Conservation (phyloP, 2,888 invertebrate species). For the Epinotia demarniana region DNA sequence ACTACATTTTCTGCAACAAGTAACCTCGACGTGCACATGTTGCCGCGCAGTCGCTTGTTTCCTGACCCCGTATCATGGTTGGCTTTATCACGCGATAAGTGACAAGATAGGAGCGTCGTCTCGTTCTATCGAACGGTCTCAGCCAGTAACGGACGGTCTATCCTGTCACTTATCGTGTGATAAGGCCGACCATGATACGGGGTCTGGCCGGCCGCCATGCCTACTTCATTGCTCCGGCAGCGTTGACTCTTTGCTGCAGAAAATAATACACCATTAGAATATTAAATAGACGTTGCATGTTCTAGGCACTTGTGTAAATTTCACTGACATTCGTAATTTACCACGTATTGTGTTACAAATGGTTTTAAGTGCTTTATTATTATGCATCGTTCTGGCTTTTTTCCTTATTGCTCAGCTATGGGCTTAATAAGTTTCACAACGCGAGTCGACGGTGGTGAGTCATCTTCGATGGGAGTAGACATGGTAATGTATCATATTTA, state of each 20-base stretch:
- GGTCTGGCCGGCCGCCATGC: background rate
- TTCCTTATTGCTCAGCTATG: constrained; percentile 52
- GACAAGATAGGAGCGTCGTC: too few relatives aligned
- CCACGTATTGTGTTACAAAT: constrained; percentile 53
- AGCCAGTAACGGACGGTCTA: too few relatives aligned
- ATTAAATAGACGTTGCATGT: constrained; percentile 61
- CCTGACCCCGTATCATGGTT: too few relatives aligned
- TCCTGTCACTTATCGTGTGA: too few relatives aligned
- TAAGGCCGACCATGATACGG: too few relatives aligned
- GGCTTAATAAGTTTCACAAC: constrained; percentile 37
- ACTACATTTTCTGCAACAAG: constrained; percentile 62
- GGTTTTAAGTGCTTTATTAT: constrained; percentile 56
- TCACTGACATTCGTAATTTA: constrained; percentile 48
- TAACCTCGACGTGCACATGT: constrained; percentile 12
- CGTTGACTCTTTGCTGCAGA: constrained; percentile 57
- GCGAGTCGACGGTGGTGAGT: constrained; percentile 26
- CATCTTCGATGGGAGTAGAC: constrained; percentile 43
- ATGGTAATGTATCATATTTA: constrained; percentile 50
- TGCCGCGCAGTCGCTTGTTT: background rate
- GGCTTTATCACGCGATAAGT: too few relatives aligned
- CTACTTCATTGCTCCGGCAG: constrained; percentile 2
- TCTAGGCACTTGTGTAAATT: constrained; percentile 54
- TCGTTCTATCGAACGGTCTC: too few relatives aligned
- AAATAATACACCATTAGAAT: constrained; percentile 56
- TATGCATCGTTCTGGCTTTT: constrained; percentile 67